Conservation (phyloP, 2,888 invertebrate genomes). For the Ormyrus labotus region DNA sequence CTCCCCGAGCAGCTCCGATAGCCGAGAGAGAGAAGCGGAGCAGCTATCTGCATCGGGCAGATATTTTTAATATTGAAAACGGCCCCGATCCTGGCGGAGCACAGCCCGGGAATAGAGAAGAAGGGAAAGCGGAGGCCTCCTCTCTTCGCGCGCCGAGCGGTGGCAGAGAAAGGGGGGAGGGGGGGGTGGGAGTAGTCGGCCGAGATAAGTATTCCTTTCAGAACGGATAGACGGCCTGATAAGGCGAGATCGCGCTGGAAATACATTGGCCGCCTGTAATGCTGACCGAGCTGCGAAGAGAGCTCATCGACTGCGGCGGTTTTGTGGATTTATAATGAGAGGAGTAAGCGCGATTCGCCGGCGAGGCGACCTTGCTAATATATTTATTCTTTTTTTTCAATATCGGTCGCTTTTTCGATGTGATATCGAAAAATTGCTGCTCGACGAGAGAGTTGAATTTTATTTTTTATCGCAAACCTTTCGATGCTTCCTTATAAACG, state of each 20-base stretch:
- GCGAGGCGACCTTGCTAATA: slow-evolving; percentile 1
- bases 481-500: no score
- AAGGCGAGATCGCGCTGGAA: slow-evolving; percentile 42
- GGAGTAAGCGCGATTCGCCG: slow-evolving; percentile 11
- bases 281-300: neutral
- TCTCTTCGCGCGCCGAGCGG: slow-evolving; percentile 34
- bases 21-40: slow-evolving; percentile 56
- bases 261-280: slow-evolving; percentile 30
- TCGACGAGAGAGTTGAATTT: no score
- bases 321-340: slow-evolving; percentile 6
- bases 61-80: slow-evolving; percentile 71
- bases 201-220: slow-evolving; percentile 57
- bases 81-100: slow-evolving; percentile 50
- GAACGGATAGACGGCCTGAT: slow-evolving; percentile 56
- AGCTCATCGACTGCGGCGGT: slow-evolving; percentile 1
- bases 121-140: slow-evolving; percentile 28
- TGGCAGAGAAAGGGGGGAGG: slow-evolving; percentile 38
- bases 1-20: slow-evolving; percentile 6
- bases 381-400: neutral
- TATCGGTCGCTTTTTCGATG: no score
- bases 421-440: no score
- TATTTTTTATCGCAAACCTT: no score
- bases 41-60: slow-evolving; percentile 64
- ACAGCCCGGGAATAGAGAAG: neutral
- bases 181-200: slow-evolving; percentile 26